phyloP scores from a whole-genome alignment of 2,888 invertebrate species.

The Acanthosepion esculentum region DNA sequence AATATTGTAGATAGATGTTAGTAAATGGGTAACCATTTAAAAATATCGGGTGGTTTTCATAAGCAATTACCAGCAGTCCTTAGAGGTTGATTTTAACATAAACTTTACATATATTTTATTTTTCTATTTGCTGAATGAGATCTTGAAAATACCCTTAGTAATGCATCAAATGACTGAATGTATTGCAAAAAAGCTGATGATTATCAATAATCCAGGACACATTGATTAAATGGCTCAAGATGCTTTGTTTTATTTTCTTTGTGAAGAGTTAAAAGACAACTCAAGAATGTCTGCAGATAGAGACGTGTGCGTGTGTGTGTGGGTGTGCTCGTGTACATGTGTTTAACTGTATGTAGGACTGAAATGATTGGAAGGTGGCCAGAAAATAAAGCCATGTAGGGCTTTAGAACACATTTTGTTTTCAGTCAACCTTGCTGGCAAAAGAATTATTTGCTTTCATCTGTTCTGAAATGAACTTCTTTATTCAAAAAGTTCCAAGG shows the following conservation, averaged over 20 bases:
- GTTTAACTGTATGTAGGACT: not conserved
- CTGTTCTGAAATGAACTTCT: not conserved
- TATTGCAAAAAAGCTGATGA: not conserved
- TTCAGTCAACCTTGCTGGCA: not conserved
- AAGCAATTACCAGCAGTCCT: too few relatives aligned
- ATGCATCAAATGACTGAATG: not conserved
- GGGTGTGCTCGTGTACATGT: too few relatives aligned
- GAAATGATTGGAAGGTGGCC: not conserved
- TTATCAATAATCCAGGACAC: not conserved
- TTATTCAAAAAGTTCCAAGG: not conserved
- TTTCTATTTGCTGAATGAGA: not conserved
- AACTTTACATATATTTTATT: not conserved
- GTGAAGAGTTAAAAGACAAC: not conserved
- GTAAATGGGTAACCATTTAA: not conserved
- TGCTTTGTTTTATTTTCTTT: not conserved
- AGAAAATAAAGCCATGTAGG: not conserved
- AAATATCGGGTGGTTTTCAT: not conserved
- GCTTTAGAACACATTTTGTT: not conserved
- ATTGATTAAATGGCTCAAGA: not conserved
- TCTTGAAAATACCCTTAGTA: not conserved
- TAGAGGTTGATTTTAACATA: too few relatives aligned
- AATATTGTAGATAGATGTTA: not conserved
- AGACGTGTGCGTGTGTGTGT: not conserved
- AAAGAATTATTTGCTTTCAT: conserved; percentile 6
- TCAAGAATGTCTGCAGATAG: not conserved